Percentiles rank a stretch among this genome's conserved stretches.
Evolutionary conservation across 2,797 vertebrate species (phyloP).

Genomic region (Gobio occitaniae): DNA sequence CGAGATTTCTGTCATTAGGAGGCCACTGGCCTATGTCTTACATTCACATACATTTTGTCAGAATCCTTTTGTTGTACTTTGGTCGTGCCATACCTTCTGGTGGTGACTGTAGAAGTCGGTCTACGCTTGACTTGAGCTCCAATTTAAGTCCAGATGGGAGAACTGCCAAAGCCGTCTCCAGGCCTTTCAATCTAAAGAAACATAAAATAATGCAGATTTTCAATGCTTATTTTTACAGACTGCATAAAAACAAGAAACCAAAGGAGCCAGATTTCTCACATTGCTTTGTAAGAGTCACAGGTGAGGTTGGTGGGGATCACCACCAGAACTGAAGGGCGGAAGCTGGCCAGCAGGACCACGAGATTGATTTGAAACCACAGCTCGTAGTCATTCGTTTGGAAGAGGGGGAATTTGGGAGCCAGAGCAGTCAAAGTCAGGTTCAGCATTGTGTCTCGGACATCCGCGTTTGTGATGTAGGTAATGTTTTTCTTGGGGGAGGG

Average conservation of each 20-base stretch:
- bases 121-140: neutral
- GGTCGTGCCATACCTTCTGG: neutral
- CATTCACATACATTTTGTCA: neutral
- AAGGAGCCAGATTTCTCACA: neutral
- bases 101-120: slow-evolving; percentile 21
- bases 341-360: slow-evolving; percentile 58
- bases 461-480: slow-evolving; percentile 29
- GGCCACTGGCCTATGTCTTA: neutral
- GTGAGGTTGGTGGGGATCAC: slow-evolving; percentile 56
- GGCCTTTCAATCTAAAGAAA: neutral
- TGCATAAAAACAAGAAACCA: neutral
- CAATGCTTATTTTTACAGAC: no score
- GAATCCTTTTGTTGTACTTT: neutral
- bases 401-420: slow-evolving; percentile 46
- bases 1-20: neutral
- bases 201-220: neutral
- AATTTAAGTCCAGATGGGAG: neutral
- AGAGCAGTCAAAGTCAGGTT: slow-evolving; percentile 65
- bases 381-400: slow-evolving; percentile 52
- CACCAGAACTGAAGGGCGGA: slow-evolving; percentile 42
- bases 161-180: neutral
- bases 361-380: slow-evolving; percentile 71
- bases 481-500: slow-evolving; percentile 61
- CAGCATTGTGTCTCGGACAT: slow-evolving; percentile 58
- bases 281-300: neutral